These are phyloP conservation scores for Epizoanthus scotinus DNA, from an alignment of 92 coral and sea anemone species.

Conservation along the genomic window DNA sequence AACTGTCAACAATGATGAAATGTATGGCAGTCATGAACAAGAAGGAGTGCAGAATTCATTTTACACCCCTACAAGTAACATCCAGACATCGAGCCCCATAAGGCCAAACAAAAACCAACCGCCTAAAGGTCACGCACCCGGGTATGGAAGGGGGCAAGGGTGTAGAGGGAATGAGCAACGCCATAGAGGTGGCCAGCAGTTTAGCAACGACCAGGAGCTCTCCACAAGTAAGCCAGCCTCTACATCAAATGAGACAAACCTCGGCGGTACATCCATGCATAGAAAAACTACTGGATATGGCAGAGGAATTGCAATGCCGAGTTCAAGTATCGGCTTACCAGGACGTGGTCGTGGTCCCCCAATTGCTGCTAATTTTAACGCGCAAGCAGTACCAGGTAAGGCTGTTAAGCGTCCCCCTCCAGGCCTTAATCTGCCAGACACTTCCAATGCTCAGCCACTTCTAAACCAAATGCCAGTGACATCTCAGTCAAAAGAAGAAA, in stretches of 20 bases:
- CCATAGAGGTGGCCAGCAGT: background rate
- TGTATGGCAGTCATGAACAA: no score
- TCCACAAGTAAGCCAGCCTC: background rate
- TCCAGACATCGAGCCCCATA: background rate
- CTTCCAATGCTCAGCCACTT: background rate
- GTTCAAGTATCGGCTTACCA: background rate
- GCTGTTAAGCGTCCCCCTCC: conserved; percentile 1
- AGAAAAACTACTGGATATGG: background rate
- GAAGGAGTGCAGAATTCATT: background rate
- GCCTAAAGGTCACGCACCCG: background rate
- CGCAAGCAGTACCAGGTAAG: background rate
- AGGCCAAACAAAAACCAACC: background rate
- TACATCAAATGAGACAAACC: background rate
- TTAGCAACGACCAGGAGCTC: background rate
- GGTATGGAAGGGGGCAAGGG: background rate
- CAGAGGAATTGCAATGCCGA: background rate
- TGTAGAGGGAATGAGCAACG: background rate
- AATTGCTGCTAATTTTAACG: conserved; percentile 16
- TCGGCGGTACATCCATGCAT: background rate
- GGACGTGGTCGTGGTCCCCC: conserved; percentile 27
- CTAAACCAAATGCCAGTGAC: background rate
- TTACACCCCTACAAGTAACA: background rate
- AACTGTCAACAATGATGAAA: no score
- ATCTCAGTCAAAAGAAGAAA: background rate
- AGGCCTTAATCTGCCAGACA: background rate